Base-by-base conservation (phyloP, 2,113 vertebrate genomes). In the Stomatorhinus ivindoensis region DNA sequence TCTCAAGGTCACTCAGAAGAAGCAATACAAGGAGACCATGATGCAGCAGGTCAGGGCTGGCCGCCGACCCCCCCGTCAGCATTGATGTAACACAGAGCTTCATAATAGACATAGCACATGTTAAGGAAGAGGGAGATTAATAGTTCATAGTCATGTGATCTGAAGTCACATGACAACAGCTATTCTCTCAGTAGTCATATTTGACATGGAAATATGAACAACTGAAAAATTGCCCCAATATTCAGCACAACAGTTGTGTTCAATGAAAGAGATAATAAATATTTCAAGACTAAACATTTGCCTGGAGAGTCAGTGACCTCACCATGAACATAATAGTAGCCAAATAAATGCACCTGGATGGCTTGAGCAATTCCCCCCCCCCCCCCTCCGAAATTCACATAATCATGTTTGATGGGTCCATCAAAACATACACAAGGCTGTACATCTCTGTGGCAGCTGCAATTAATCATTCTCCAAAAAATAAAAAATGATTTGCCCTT, bases 1-100 rank as follows among this genome's bases (percentile, higher is more conserved):
- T 1, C 95, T 96, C 92, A 96, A 96, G 93, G 96, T 96, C 90
- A 96, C 96, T 0, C 96, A 96, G 94, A 96, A 96, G 93, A 96
- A 96, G 91, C 96, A 96, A 94, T 96, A 96, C 93, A 96, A 96
- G 92, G 96, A 96, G 86, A 96, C 95, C 85, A 96, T 96, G 96
- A 96, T 96, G 96, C 91, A 90, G 48, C 95, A 96, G 94, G 96
- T 95, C 31, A 24, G 65, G 15, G 1, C 35, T 0, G 17, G 8
- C 17, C 19, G 0, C 8, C 21, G 0, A 17, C 1, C 80, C 42
- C 39, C 2, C 0, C 15, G 0, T 13, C 69, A 39, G 27, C 69
- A 7, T 6, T 6, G 69, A 2, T 4, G 21, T n/a, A 47, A 47
- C 82, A n/a, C 80, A 47, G 80, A 19, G 35, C 69, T 35, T 76